Evolutionary conservation across 2,888 invertebrate genomes (phyloP), one percentile per base, ranked within the genome.

Genomic region (Ceratothoa steindachneri): DNA sequence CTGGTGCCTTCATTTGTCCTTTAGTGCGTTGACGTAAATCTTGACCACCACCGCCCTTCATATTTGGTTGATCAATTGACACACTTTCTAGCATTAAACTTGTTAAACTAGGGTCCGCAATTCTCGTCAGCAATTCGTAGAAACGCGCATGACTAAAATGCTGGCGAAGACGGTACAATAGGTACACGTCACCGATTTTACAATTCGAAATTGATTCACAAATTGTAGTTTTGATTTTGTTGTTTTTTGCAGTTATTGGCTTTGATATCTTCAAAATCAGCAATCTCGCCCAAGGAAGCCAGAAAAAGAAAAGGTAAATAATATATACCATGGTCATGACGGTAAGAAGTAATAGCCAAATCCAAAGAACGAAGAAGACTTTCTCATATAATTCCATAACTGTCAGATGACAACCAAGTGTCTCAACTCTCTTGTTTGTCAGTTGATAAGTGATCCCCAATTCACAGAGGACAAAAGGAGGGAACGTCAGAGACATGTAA

Each of bases 341-440:
- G 27, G 70, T 71, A 19, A 79, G 69, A 7, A 79, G 2, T 55
- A 79, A 74, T 29, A 79, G 72, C 79, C 79, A 79, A 31, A 79
- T 12, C 79, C 79, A 79, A 52, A 79, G 31, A 2, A 52, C 55
- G 31, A 79, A 30, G 72, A 79, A 79, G 9, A 76, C 24, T 66
- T 79, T 79, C 65, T 79, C 79, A 66, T 76, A 79, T n/a, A 79
- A 64, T 52, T 79, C 79, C 79, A 76, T 76, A 64, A 79, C 76
- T 69, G 79, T 79, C 19, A 79, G 69, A 30, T 79, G 79, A 31
- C 76, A 79, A 76, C 79, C 79, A n/a, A 79, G 74, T 1, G 67
- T 67, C 51, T 79, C 79, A 1, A 69, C 71, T 3, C 79, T 52
- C 52, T 79, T 79, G 66, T 74, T 72, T 15, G 70, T 72, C 67